Base-by-base conservation (phyloP, 2,888 invertebrate species). In the Callosobruchus maculatus region DNA sequence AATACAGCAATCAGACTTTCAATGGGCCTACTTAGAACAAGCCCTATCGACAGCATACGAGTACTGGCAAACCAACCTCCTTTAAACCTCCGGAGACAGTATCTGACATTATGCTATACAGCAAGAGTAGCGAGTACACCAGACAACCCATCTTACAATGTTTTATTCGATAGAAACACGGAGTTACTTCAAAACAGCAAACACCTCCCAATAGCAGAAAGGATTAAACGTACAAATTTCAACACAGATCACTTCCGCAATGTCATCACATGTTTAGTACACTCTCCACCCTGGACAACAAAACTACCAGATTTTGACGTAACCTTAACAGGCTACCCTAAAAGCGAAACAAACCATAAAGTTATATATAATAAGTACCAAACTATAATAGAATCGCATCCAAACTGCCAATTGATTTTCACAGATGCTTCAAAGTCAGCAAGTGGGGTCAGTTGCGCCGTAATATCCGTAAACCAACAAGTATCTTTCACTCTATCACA, bases 1-100 rank as follows among this genome's bases (percentile, higher is more conserved):
- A 71, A 68, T 67, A 68, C 71, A 22, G 67, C 69, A 26, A 20
- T 69, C 68, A 26, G 73, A 71, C 21, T 73, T 13, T 70, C 71
- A 0, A 7, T 73, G 5, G 73, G 73, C 7, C 68, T 71, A 20
- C 71, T 31, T 5, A 49, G 68, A 22, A 73, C 68, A 2, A 73
- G 70, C 67, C 73, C 73, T 4, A 67, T 70, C 0, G 21, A 66
- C 4, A 67, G 73, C 20, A 22, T 73, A 20, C 67, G 71, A 21
- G 68, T 67, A 13, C 30, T 31, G 21, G 30, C 73, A 20, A 22
- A 26, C 5, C 71, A 73, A 68, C 67, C 70, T 21, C 73, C 73
- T 5, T 30, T 73, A 22, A 72, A 30, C 21, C 18, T 71, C 13
- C 30, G 71, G 20, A 30, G 71, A 30, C 20, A 71, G 20, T 71